A percentile compares a stretch with the other conserved stretches of the same genome.
These are phyloP conservation scores for Euphonia xanthogaster DNA, from an alignment of 2,797 vertebrate genomes.

Conservation along the genomic window DNA sequence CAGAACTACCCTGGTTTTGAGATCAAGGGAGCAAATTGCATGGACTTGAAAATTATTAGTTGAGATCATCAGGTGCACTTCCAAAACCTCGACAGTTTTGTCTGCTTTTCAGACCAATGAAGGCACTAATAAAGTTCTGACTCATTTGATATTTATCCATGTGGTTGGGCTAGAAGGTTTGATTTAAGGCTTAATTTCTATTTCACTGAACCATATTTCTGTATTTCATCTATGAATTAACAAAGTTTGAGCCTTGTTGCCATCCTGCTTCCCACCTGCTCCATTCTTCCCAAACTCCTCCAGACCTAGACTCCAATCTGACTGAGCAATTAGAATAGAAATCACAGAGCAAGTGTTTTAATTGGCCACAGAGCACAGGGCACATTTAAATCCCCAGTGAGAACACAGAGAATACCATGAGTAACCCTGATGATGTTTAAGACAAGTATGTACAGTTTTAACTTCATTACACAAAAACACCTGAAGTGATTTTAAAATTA, in stretches of 20 bases:
- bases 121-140: background rate
- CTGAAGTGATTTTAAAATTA: constrained; percentile 9
- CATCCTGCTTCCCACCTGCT: background rate
- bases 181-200: background rate
- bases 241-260: background rate
- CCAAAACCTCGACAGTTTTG: background rate
- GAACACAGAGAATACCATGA: background rate
- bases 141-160: background rate
- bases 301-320: background rate
- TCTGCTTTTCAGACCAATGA: background rate
- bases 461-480: background rate
- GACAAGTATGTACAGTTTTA: background rate
- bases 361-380: background rate
- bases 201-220: background rate
- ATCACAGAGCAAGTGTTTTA: background rate
- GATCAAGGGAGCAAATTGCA: background rate
- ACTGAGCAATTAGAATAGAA: background rate
- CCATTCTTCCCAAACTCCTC: background rate
- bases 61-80: background rate
- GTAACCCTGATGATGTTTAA: background rate
- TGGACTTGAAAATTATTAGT: background rate
- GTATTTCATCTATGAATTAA: background rate
- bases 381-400: background rate
- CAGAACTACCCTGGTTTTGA: background rate
- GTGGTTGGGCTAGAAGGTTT: background rate